Evolutionary conservation across 2,888 invertebrate species (phyloP).

Genomic region (Exephanes ischioxanthus): DNA sequence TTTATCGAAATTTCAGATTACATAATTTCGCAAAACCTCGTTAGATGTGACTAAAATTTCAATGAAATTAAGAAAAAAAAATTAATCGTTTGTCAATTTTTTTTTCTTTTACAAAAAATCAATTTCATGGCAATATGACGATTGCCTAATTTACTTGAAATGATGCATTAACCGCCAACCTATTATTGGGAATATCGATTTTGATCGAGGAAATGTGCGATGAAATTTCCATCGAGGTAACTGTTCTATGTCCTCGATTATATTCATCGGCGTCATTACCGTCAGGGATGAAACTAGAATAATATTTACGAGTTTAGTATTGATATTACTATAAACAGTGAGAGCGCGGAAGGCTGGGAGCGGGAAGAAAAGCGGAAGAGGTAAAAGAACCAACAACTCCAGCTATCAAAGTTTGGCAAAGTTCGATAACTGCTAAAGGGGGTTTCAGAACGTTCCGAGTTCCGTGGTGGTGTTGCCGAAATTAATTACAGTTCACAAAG

Average conservation of each 20-base stretch:
- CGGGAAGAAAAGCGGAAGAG: constrained; percentile 41
- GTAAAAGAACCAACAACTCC: constrained; percentile 62
- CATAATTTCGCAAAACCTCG: too few relatives aligned
- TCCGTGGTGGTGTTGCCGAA: constrained; percentile 60
- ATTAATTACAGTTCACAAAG: constrained; percentile 67
- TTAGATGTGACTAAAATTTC: too few relatives aligned
- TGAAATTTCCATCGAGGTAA: neutral
- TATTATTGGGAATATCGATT: neutral
- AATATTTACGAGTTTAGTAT: constrained; percentile 50
- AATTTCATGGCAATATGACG: neutral
- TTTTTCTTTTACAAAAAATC: neutral
- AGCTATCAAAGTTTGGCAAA: constrained; percentile 63
- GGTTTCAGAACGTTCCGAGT: constrained; percentile 45
- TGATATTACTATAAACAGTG: constrained; percentile 31
- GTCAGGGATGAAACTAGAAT: constrained; percentile 37
- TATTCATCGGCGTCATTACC: constrained; percentile 26
- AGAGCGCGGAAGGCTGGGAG: neutral
- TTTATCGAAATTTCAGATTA: too few relatives aligned
- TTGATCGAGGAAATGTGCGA: neutral
- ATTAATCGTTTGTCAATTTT: too few relatives aligned
- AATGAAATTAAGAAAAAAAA: too few relatives aligned
- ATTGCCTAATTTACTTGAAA: neutral
- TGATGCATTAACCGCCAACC: neutral
- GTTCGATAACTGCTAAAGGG: constrained; percentile 50
- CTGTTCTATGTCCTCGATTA: neutral